Evolutionary conservation across 2,113 vertebrate species (phyloP), one percentile per base, ranked within the genome.

Genomic region (Nothoprocta pentlandii): DNA sequence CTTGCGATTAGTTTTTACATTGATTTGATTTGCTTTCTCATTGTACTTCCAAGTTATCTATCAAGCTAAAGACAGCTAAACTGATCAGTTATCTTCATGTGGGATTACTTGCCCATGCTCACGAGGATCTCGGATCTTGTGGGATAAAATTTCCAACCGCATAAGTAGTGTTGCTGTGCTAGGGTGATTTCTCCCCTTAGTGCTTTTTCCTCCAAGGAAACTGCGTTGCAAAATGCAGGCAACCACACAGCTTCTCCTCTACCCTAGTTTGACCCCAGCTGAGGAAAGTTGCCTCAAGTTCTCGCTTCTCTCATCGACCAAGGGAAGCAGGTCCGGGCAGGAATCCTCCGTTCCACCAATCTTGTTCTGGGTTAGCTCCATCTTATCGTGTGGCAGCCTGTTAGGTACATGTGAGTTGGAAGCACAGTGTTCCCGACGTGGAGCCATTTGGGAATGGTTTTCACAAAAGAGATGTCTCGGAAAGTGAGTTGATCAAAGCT

Each of bases 221-320:
- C 47, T 47, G 77, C 16, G 4, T 0, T 79, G 89, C 41, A 82
- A 76, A 66, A 90, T 3, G n/a, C 41, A 76, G 80, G 54, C 54
- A 64, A 44, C 62, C 58, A 68, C 69, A 3, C 41, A 89, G 89
- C 84, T 81, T 92, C 86, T 94, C 77, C 89, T 58, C 89, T 96
- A 91, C 85, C 95, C 95, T 96, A 8, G 81, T 93, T 92, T 96
- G 96, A 96, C 96, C 96, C 89, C 82, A 83, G 2, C 68, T 94
- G 44, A 54, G 69, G 70, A 92, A 94, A 94, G 87, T 91, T 96
- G 95, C 94, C 92, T 95, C 58, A 85, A 96, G 96, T 96, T 95
- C 92, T 93, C 66, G 91, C 91, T 89, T 92, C 82, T 80, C 87
- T 83, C 81, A 41, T 73, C 42, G 41, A 92, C 85, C 94, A 85